phyloP scores from a whole-genome alignment of 2,888 invertebrate species.

The Caenorhabditis sp. region DNA sequence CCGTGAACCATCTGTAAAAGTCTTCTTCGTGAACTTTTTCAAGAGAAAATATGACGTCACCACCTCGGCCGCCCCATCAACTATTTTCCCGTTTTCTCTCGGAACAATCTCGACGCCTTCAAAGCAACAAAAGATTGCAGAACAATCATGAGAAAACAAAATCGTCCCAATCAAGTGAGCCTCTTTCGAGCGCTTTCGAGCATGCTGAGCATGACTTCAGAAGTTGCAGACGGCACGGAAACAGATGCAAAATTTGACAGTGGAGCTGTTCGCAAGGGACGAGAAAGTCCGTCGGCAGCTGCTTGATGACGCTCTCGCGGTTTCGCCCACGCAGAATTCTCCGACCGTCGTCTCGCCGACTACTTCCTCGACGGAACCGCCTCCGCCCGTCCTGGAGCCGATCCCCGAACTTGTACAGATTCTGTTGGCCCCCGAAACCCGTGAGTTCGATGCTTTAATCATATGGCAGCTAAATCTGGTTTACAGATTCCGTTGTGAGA shows the following conservation, averaged over 20 bases:
- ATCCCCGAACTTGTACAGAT: conserved; percentile 39
- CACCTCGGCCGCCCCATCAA: too few relatives aligned
- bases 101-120: neutral
- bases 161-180: conserved; percentile 55
- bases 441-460: too few relatives aligned
- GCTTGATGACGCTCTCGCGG: conserved; percentile 18
- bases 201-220: too few relatives aligned
- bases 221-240: conserved; percentile 45
- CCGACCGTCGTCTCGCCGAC: neutral
- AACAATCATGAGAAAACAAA: conserved; percentile 54
- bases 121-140: neutral
- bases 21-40: too few relatives aligned
- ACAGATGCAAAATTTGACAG: conserved; percentile 52
- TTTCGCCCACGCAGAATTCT: neutral
- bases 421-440: conserved; percentile 13
- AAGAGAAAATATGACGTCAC: too few relatives aligned
- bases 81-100: neutral
- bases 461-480: too few relatives aligned
- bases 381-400: neutral
- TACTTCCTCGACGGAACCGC: neutral
- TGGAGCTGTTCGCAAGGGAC: conserved; percentile 44
- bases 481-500: too few relatives aligned
- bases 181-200: too few relatives aligned
- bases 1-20: too few relatives aligned
- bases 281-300: conserved; percentile 25